Base-by-base conservation (phyloP, 2,113 vertebrate genomes). In the Indicator indicator region DNA sequence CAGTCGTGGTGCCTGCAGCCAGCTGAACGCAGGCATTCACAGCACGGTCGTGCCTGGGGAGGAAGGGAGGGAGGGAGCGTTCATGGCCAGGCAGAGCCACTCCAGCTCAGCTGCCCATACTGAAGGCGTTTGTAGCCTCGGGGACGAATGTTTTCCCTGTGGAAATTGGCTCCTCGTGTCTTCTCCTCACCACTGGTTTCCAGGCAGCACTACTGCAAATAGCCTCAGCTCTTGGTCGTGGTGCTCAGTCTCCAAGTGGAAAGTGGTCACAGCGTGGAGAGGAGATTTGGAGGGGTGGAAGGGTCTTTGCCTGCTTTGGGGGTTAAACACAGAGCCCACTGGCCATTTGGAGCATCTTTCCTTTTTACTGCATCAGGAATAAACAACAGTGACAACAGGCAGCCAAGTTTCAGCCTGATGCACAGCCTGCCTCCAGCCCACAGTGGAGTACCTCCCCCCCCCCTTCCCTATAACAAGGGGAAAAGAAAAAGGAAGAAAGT, bases 241-340 rank as follows among this genome's bases (percentile, higher is more conserved):
- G 17, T 56, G 81, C 28, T 26, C 54, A 16, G 42, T 2, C 1
- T 52, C 74, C 18, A 40, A 48, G 33, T 52, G 44, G 67, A 50
- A 12, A 27, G 64, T 0, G 2, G 19, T 26, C 17, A 7, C 32
- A 20, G 72, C 42, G 11, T 0, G 0, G 50, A 5, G 21, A 16
- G 50, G 28, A 42, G 44, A 2, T 3, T 10, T 4, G 2, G 3
- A 50, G 5, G 2, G 7, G 2, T 30, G 32, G 14, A 33, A 38
- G 21, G 26, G 23, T 24, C 50, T 40, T 21, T 28, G 16, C 4
- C 15, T 11, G 38, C 17, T 8, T 21, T 27, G 9, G 12, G 32
- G 32, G 6, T 11, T 54, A 19, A 83, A 60, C 28, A 15, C 64
- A 1, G 1, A 70, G 21, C 15, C 12, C 12, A 5, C 14, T 0